Evolutionary conservation across 2,113 vertebrate species (phyloP), one percentile per base, ranked within the genome.

Genomic region (Noctilio leporinus): DNA sequence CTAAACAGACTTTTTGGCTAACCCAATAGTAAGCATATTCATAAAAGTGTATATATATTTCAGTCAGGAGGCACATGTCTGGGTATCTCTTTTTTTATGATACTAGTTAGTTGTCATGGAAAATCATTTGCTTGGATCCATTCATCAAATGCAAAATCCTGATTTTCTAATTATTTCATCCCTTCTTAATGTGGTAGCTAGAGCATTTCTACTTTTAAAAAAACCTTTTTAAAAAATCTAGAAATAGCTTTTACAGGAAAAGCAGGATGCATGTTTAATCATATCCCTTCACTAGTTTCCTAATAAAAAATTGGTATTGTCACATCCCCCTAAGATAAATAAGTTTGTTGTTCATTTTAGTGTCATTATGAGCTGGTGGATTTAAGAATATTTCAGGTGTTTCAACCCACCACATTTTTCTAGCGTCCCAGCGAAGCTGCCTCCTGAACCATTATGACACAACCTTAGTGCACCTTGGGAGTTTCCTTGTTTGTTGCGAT

Each of bases 351-450:
- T 53, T 84, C 62, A 9, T 75, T 82, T 82, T 75, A 59, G 28
- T 43, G 22, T 85, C 26, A 20, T 76, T 82, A 59, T 75, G 43
- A 93, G 76, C 51, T 81, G 19, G 26, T 9, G 4, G 35, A 76
- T 94, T 91, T 91, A 76, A 91, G 67, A 76, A 62, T 82, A 87
- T 77, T 83, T 93, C 26, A 83, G 19, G 55, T 38, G 24, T 83
- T 73, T 77, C 20, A 57, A 9, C 43, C 45, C 15, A 83, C 40
- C 75, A 3, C 4, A 20, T 82, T 82, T 81, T 93, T 82, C 30
- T 75, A 38, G 11, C 47, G 8, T 95, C 43, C 14, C 38, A 89
- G 9, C 72, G 76, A 85, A 92, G 57, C 40, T 69, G 17, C 24
- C 81, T 82, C n/a, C 43, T 86, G 69, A 86, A 69, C 82, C 40